Evolutionary conservation across 2,797 vertebrate species (phyloP), one percentile per base, ranked within the genome.

Genomic region (Chaunax sp.): DNA sequence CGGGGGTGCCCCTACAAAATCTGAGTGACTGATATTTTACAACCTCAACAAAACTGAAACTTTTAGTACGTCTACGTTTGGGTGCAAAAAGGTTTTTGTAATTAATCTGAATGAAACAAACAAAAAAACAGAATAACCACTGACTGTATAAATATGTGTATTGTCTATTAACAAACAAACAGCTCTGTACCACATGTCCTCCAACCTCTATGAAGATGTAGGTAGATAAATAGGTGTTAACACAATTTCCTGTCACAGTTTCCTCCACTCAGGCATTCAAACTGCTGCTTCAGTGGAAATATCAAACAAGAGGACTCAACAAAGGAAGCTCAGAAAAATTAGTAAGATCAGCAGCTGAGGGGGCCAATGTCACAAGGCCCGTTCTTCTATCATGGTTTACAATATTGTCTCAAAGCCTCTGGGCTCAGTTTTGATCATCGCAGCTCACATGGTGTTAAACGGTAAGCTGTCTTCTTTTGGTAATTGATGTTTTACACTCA

Each of bases 181-280:
- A 35, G 3, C 33, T 11, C 7, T 82, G 83, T 69, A 23, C 75
- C 74, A 81, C 84, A 86, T 81, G 88, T 7, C 41, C 15, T 47
- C 19, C 22, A 14, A 19, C 78, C 72, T 40, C n/a, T 80, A 3
- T 71, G 57, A 65, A 25, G 20, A 40, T 37, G 50, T 72, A 57
- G 61, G 69, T 41, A 69, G 69, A 69, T 69, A 79, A 68, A 75
- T 67, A 14, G 18, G 37, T 69, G 66, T 60, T 72, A 5, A n/a
- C 56, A 69, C 58, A 51, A 86, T 87, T 89, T 89, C 89, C 89
- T 90, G 87, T 54, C 69, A 15, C 73, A 49, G 75, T 84, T 85
- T 87, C 84, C 78, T 87, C 52, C 60, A 25, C 50, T 57, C 50
- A 69, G 63, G 5, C 45, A 54, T 26, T 55, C 63, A 72, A 20